phyloP scores from a whole-genome alignment of 2,797 vertebrate genomes.

The Pogoniulus pusillus region DNA sequence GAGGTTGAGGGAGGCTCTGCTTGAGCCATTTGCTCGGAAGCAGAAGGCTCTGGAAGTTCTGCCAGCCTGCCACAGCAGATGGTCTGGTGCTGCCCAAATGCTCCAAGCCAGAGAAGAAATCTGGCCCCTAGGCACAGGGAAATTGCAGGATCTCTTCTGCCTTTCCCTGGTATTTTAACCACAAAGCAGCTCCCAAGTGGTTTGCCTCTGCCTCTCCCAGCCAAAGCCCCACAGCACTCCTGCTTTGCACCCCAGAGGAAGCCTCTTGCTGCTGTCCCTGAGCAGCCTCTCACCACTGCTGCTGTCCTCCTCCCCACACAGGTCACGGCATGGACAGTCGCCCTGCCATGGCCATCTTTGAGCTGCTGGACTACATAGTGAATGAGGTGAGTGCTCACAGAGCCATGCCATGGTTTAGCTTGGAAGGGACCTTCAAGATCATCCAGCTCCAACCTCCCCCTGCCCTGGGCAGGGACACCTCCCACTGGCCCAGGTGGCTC shows the following conservation, averaged over 20 bases:
- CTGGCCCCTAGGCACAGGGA: not conserved
- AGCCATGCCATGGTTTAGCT: no score
- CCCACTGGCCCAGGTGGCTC: no score
- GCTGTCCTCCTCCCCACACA: conserved; percentile 48
- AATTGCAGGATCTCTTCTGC: not conserved
- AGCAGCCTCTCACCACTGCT: not conserved
- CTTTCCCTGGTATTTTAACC: not conserved
- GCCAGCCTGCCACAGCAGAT: not conserved
- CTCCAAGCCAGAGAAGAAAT: not conserved
- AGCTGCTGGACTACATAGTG: conserved; percentile 97
- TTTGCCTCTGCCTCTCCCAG: not conserved
- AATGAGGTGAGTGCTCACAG: conserved; percentile 86
- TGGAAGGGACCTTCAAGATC: no score
- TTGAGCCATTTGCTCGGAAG: not conserved
- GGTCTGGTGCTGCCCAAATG: not conserved
- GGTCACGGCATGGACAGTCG: conserved; percentile 91
- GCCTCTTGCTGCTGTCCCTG: not conserved
- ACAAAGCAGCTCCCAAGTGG: not conserved
- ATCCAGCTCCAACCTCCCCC: no score
- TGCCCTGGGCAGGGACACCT: no score
- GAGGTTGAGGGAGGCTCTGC: not conserved
- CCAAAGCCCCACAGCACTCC: fast-evolving
- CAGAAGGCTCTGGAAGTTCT: not conserved
- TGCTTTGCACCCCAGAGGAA: not conserved
- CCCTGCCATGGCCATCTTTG: conserved; percentile 98